Conservation (phyloP, 2,113 vertebrate species). For the Riparia riparia region DNA sequence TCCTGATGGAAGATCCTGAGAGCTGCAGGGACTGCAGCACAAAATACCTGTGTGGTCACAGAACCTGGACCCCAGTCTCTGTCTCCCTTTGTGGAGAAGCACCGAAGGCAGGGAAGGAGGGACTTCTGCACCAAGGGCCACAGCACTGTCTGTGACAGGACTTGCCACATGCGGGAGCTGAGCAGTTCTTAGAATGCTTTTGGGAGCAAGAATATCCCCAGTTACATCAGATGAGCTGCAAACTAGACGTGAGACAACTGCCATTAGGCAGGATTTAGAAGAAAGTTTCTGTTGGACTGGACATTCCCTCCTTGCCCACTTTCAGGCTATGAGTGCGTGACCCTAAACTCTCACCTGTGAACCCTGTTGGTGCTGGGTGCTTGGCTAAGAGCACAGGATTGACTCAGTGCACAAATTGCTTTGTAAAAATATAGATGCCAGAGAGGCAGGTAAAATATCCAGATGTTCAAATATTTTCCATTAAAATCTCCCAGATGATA, state of each 20-base stretch:
- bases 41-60: neutral
- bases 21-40: neutral
- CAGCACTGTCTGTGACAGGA: accelerated
- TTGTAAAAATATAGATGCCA: neutral
- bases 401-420: neutral
- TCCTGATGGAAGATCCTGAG: neutral
- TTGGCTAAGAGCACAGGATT: neutral
- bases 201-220: neutral
- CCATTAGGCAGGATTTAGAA: neutral
- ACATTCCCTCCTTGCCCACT: neutral
- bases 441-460: neutral
- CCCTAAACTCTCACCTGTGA: neutral
- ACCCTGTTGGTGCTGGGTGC: neutral
- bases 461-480: neutral
- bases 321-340: neutral
- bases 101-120: neutral
- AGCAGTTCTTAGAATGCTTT: neutral
- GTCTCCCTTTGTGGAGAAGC: neutral
- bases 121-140: neutral
- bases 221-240: neutral
- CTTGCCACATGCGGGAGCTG: neutral
- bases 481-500: neutral
- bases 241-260: neutral
- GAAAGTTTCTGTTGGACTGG: neutral
- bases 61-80: neutral